Evolutionary conservation across 2,888 invertebrate genomes (phyloP).

Genomic region (Drosophila acutilabella): DNA sequence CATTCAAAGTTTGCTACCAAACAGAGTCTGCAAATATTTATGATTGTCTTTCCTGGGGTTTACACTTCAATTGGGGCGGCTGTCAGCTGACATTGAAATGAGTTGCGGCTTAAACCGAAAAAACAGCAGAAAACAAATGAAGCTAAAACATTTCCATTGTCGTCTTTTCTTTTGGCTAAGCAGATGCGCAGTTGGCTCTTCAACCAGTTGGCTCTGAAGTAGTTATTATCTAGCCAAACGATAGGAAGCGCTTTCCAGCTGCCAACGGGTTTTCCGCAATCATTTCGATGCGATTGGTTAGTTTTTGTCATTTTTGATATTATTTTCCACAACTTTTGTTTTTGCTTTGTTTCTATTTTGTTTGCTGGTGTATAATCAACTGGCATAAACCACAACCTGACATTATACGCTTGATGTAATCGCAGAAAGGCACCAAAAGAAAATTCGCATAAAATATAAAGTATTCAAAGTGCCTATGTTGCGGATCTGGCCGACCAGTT

Average conservation of each 20-base stretch:
- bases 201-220: constrained; percentile 2
- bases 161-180: neutral
- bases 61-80: constrained; percentile 41
- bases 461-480: constrained; percentile 1
- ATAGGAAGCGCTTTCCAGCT: constrained; percentile 20
- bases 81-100: constrained; percentile 52
- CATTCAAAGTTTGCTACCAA: constrained; percentile 39
- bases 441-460: constrained; percentile 46
- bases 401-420: constrained; percentile 35
- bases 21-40: constrained; percentile 65
- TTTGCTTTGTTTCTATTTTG: constrained; percentile 6
- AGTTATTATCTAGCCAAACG: neutral
- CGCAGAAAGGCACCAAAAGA: constrained; percentile 26
- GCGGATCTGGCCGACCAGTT: constrained; percentile 5
- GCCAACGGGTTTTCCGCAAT: constrained; percentile 32
- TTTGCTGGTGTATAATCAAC: constrained; percentile 24
- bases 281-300: constrained; percentile 16
- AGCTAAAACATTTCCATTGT: constrained; percentile 8
- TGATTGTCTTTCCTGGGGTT: constrained; percentile 32
- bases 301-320: constrained; percentile 22
- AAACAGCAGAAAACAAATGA: constrained; percentile 7
- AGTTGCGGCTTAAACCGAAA: constrained; percentile 3
- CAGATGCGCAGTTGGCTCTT: constrained; percentile 6
- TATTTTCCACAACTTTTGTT: constrained; percentile 26
- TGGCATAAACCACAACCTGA: constrained; percentile 38